Conservation (phyloP, 1,140 invertebrate genomes). For the Leucophenga varia region DNA sequence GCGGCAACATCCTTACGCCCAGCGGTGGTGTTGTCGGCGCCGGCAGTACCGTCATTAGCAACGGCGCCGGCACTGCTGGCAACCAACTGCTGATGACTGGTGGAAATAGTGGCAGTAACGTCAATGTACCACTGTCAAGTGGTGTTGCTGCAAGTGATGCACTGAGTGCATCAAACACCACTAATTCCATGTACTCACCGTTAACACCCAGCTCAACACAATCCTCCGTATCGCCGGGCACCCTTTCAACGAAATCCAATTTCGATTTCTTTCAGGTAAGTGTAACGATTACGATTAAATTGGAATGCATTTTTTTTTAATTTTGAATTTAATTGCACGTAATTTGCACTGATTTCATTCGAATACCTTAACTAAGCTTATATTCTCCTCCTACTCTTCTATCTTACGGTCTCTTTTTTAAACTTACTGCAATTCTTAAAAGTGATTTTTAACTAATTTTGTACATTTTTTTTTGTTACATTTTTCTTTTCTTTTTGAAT, state of each 20-base stretch:
- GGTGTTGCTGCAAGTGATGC: conserved; percentile 30
- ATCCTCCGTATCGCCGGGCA: conserved; percentile 51
- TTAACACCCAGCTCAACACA: conserved; percentile 51
- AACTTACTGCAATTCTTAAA: too few relatives aligned
- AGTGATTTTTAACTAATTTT: too few relatives aligned
- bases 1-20: conserved; percentile 6
- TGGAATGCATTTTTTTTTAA: conserved; percentile 15
- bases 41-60: background rate
- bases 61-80: conserved; percentile 3
- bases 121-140: conserved; percentile 29
- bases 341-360: conserved; percentile 45
- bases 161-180: background rate
- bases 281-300: too few relatives aligned
- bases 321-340: conserved; percentile 29
- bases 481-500: conserved; percentile 21
- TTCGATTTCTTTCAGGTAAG: conserved; percentile 55
- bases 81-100: too few relatives aligned
- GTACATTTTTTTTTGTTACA: conserved; percentile 6
- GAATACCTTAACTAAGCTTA: too few relatives aligned
- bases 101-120: conserved; percentile 27
- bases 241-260: conserved; percentile 29
- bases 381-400: too few relatives aligned
- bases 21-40: background rate
- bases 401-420: too few relatives aligned
- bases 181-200: conserved; percentile 30